These are phyloP conservation scores for Dromas ardeola DNA, from an alignment of 2,113 vertebrate species.

Conservation along the genomic window DNA sequence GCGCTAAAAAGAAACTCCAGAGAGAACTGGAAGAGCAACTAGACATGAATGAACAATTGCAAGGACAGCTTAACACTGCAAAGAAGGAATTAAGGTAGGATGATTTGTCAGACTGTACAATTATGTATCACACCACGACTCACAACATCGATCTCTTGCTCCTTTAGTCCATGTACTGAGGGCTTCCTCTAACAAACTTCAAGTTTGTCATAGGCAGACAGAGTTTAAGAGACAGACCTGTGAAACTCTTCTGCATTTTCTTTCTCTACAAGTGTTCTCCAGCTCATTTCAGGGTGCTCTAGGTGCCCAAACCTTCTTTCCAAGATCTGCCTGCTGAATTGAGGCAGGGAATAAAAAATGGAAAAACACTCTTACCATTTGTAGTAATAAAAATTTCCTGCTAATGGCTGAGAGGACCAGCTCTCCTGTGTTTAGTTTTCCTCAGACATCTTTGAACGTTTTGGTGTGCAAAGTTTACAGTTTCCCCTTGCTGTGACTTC, in stretches of 20 bases:
- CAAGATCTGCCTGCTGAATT: background rate
- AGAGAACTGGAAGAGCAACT: constrained; percentile 94
- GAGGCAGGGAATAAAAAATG: background rate
- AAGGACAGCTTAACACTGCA: constrained; percentile 86
- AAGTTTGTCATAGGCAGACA: background rate
- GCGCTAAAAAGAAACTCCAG: constrained; percentile 92
- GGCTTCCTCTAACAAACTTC: background rate
- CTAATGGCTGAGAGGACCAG: background rate
- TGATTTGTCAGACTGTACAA: background rate
- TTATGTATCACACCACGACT: background rate
- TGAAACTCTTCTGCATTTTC: background rate
- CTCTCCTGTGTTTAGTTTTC: background rate
- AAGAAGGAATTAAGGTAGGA: constrained; percentile 88
- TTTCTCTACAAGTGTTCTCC: background rate
- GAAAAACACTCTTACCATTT: background rate
- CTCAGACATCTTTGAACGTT: background rate
- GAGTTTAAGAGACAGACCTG: background rate
- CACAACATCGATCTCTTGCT: background rate
- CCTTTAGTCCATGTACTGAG: background rate
- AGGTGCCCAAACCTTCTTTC: background rate
- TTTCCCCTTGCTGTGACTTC: background rate
- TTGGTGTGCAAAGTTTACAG: background rate
- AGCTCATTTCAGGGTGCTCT: background rate
- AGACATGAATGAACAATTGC: constrained; percentile 91
- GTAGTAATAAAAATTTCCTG: background rate